Conservation (phyloP, 2,797 vertebrate species). For the Sus cebifrons region DNA sequence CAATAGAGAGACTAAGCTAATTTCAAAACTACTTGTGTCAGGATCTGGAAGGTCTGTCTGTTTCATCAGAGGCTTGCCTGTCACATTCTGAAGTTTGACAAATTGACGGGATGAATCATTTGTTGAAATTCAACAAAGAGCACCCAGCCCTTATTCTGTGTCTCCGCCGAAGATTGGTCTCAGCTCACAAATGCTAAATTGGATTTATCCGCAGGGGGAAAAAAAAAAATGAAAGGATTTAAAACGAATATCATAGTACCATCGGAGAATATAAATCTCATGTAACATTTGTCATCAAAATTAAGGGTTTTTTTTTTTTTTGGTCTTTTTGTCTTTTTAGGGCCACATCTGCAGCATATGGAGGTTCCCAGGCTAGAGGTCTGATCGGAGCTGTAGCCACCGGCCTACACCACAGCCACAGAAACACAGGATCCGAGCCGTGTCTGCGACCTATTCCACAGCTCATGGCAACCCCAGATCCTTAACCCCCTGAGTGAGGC, state of each 20-base stretch:
- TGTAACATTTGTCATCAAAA: conserved; percentile 65
- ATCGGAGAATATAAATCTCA: conserved; percentile 61
- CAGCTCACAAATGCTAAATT: conserved; percentile 38
- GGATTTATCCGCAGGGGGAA: conserved; percentile 50
- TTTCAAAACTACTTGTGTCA: conserved; percentile 74
- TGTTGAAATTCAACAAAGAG: conserved; percentile 69
- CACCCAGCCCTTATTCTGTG: conserved; percentile 25
- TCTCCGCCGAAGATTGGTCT: conserved; percentile 39
- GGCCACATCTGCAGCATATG: too few relatives aligned
- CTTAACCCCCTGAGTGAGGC: too few relatives aligned
- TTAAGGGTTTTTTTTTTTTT: background rate
- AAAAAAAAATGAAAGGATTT: conserved; percentile 48
- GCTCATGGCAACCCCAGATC: too few relatives aligned
- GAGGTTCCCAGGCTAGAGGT: too few relatives aligned
- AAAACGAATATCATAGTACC: conserved; percentile 54
- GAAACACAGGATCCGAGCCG: too few relatives aligned
- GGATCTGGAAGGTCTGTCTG: conserved; percentile 49
- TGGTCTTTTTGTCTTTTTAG: too few relatives aligned
- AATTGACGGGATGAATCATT: conserved; percentile 73
- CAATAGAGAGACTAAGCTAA: conserved; percentile 75
- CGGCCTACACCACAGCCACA: too few relatives aligned
- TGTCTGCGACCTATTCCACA: too few relatives aligned
- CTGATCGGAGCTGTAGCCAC: too few relatives aligned
- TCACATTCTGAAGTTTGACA: conserved; percentile 78
- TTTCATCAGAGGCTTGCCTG: conserved; percentile 64